Conservation (phyloP, 2,797 vertebrate genomes). For the Sus cebifrons region DNA sequence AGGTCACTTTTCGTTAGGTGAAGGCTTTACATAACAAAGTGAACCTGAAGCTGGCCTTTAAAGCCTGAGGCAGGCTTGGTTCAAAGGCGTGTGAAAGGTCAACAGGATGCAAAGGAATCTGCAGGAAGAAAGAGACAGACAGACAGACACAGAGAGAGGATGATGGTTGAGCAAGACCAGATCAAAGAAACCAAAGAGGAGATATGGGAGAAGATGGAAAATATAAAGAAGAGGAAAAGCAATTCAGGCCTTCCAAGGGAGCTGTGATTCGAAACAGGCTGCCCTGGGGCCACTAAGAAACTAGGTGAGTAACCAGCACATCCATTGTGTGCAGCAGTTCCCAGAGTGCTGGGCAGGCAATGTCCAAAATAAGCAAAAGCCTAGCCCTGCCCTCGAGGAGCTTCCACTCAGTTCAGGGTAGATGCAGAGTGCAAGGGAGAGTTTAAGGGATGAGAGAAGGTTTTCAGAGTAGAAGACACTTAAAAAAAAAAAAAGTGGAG, state of each 20-base stretch:
- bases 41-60: background rate
- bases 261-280: background rate
- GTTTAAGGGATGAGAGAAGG: background rate
- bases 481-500: background rate
- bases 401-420: background rate
- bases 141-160: accelerated
- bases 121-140: accelerated
- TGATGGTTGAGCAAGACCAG: background rate
- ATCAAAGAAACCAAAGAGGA: constrained; percentile 1
- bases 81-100: background rate
- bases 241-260: background rate
- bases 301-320: background rate
- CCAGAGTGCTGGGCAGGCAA: background rate
- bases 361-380: background rate
- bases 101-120: background rate
- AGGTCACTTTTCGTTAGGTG: background rate
- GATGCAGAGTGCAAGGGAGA: background rate
- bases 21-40: background rate
- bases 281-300: background rate
- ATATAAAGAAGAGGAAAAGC: background rate
- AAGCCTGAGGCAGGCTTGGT: background rate
- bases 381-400: background rate
- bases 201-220: background rate
- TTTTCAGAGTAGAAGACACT: background rate
- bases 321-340: background rate